Evolutionary conservation across 2,113 vertebrate genomes (phyloP).

Genomic region (Tyto alba): DNA sequence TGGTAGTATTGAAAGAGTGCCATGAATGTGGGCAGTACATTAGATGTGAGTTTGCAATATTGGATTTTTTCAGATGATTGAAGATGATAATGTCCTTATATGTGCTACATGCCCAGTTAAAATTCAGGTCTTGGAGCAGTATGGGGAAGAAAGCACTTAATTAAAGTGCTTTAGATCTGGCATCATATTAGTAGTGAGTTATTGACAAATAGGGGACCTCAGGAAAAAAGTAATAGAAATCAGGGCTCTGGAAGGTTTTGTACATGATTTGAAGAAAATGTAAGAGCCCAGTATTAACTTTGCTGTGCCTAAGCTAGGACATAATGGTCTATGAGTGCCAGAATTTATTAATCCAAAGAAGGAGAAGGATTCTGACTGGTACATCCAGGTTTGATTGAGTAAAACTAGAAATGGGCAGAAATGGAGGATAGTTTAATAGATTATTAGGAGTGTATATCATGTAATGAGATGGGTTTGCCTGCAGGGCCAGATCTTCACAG

Average conservation of each 20-base stretch:
- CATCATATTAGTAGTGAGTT: not conserved
- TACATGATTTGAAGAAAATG: not conserved
- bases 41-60: not conserved
- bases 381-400: not conserved
- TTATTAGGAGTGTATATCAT: not conserved
- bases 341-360: not conserved
- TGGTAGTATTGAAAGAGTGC: not conserved
- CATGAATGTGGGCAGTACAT: not conserved
- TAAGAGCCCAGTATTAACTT: not conserved
- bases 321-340: not conserved
- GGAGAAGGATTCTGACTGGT: not conserved
- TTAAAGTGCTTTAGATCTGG: not conserved
- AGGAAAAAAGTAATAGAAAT: not conserved
- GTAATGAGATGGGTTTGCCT: not conserved
- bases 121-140: not conserved
- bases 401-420: not conserved
- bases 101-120: not conserved
- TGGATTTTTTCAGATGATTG: not conserved
- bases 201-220: not conserved
- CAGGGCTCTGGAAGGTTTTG: not conserved
- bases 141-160: not conserved
- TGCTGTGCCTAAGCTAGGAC: not conserved
- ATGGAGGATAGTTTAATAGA: not conserved
- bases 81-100: not conserved
- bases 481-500: not conserved